Conservation (phyloP, 2,888 invertebrate species). For the Campoplex nolae region DNA sequence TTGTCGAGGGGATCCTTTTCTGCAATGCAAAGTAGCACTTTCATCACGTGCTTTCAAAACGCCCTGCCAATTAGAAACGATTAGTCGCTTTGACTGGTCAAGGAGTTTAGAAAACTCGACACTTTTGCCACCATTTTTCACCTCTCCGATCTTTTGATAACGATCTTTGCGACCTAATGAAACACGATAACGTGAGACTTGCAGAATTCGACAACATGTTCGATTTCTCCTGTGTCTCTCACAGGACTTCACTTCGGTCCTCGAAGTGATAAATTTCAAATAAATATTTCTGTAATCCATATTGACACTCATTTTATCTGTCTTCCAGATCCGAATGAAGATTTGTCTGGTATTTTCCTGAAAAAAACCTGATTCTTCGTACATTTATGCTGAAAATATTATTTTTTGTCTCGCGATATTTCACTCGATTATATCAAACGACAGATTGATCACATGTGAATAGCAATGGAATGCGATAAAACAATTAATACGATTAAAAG, state of each 20-base stretch:
- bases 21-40: not conserved
- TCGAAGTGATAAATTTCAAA: too few species aligned
- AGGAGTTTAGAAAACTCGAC: not conserved
- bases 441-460: too few species aligned
- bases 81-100: not conserved
- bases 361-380: not conserved
- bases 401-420: too few species aligned
- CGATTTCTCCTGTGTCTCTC: too few species aligned
- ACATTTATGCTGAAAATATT: not conserved
- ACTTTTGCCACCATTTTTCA: not conserved
- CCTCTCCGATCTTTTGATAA: not conserved
- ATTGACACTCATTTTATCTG: too few species aligned
- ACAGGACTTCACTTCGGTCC: too few species aligned
- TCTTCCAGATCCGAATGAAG: not conserved
- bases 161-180: not conserved
- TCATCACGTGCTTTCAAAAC: constrained; percentile 2
- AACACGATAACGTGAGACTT: not conserved
- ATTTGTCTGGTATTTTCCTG: too few species aligned
- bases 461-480: not conserved
- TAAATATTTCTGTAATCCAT: too few species aligned
- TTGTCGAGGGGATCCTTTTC: not conserved
- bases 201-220: not conserved
- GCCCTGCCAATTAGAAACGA: not conserved
- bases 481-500: not conserved
- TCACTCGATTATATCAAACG: too few species aligned